phyloP scores from a whole-genome alignment of 2,888 invertebrate genomes.

The Pachymerium ferrugineum region DNA sequence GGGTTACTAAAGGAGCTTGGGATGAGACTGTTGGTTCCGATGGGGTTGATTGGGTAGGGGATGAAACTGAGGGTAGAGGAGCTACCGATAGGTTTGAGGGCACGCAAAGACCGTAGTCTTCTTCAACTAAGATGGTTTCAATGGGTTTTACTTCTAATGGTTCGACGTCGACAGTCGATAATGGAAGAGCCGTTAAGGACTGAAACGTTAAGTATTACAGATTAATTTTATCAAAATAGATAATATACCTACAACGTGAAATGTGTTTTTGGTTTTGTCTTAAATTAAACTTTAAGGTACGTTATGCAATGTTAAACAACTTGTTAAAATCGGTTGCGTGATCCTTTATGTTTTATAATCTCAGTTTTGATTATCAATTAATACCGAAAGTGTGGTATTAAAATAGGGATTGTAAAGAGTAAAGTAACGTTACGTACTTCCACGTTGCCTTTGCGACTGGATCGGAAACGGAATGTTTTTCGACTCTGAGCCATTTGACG shows the following conservation, averaged over 20 bases:
- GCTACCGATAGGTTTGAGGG: background rate
- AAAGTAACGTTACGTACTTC: constrained; percentile 9
- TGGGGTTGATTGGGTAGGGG: background rate
- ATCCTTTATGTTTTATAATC: too few species aligned
- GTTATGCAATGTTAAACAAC: too few species aligned
- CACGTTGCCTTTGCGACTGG: constrained; percentile 59
- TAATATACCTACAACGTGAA: background rate
- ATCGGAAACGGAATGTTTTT: constrained; percentile 82
- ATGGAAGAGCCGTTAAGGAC: background rate
- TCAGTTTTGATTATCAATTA: too few species aligned
- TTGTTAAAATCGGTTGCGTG: too few species aligned
- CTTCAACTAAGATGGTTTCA: background rate
- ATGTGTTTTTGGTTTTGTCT: too few species aligned
- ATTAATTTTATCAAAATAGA: too few species aligned
- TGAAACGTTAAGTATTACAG: background rate
- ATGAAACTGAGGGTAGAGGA: background rate
- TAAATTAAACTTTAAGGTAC: too few species aligned
- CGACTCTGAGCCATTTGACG: constrained; percentile 89
- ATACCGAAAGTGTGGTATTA: too few species aligned
- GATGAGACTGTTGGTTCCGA: background rate
- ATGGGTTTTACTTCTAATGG: background rate
- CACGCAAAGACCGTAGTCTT: background rate
- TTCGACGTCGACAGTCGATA: background rate
- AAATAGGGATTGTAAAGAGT: too few species aligned
- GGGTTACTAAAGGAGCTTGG: background rate